Base-by-base conservation (phyloP, 2,888 invertebrate genomes). In the Dyspetes luteomarginatus region DNA sequence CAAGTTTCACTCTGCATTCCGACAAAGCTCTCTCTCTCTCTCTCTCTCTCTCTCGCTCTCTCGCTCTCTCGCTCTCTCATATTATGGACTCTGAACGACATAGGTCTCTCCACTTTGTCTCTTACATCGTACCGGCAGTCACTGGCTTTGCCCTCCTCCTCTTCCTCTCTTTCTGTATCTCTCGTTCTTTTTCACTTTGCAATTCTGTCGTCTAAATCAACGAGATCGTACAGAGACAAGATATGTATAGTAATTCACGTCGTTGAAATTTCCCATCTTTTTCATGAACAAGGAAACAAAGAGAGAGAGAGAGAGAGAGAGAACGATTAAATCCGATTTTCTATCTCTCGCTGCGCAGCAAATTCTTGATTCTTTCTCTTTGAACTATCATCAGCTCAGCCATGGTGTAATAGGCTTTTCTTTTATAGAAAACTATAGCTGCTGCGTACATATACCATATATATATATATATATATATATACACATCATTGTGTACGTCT, bases 341-440 rank as follows among this genome's bases (percentile, higher is more conserved):
- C 72, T 36, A 30, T 58, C 48, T 26, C 52, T 60, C 22, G 43
- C 69, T 43, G 60, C 58, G 43, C 60, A 26, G 48, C 72, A 28
- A 26, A 78, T 67, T 82, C 80, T 75, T 82, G 78, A 82, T 76
- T 83, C 75, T 76, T 82, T 76, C 60, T 65, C 83, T 83, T 83
- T 80, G 75, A 74, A 69, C 73, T 71, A 78, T 79, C 73, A 76
- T 75, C 81, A 73, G 69, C 62, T 64, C 62, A 77, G 74, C 62
- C 9, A 4, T 28, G 7, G 64, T 56, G 58, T 82, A 82, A 83
- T 73, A 80, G 80, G 80, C 80, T 80, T 83, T 80, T 41, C 80
- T 41, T 41, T 71, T 41, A 22, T 24, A 28, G 48, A 24, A 22
- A 55, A 73, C 12, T 7, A 7, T 36, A 9, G 36, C 7, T 36